These are phyloP conservation scores for Lepus oiostolus DNA, from an alignment of 2,797 vertebrate species.

Conservation along the genomic window DNA sequence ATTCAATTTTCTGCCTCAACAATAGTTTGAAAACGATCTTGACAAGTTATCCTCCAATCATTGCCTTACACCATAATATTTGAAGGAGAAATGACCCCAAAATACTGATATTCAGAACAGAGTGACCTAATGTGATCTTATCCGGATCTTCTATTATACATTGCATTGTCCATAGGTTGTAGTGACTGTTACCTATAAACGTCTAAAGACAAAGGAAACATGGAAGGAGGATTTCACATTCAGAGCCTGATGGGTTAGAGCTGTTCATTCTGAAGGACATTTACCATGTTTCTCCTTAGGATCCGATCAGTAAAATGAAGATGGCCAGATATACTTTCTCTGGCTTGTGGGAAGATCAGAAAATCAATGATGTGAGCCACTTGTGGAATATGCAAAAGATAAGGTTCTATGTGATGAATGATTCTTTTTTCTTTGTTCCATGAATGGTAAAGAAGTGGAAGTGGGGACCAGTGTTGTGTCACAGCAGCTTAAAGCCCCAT, in stretches of 20 bases:
- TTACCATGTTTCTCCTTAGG: background rate
- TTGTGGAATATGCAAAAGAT: background rate
- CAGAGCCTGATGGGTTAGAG: background rate
- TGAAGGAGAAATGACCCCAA: slow-evolving; percentile 25
- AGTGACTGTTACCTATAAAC: background rate
- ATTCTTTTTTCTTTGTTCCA: background rate
- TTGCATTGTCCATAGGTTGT: background rate
- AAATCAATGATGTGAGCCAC: background rate
- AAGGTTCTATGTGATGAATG: background rate
- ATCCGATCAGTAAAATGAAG: slow-evolving; percentile 2
- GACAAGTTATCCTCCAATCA: background rate
- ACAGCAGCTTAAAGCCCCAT: too few species aligned
- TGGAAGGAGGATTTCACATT: background rate
- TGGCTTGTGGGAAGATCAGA: background rate
- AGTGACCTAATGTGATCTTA: background rate
- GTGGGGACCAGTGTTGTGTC: too few species aligned
- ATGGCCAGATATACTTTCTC: background rate
- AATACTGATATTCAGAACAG: background rate
- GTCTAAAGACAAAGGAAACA: background rate
- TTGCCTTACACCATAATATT: background rate
- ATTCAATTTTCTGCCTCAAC: background rate
- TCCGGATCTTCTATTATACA: background rate
- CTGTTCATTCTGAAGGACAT: background rate
- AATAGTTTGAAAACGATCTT: background rate
- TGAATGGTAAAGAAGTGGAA: background rate